Base-by-base conservation (phyloP, 2,888 invertebrate species). In the Drosophila eohydei region DNA sequence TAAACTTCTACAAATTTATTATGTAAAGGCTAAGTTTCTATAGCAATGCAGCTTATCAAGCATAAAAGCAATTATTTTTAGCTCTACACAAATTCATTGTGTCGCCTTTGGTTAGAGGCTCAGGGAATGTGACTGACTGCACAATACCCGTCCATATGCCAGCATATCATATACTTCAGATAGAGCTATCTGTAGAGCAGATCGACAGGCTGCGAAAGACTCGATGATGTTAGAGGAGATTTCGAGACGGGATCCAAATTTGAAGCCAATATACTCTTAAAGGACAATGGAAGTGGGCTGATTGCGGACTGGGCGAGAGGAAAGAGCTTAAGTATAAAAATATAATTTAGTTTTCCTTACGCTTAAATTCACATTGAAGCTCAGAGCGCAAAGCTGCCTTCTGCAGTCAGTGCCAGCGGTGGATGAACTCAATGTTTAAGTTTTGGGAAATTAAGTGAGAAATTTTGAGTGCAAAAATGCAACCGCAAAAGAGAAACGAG, bases 321-420 rank as follows among this genome's bases (percentile, higher is more conserved):
- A 48, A 16, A 11, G 1, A 48, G 48, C 48, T 28, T 5, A 11
- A 16, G n/a, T 48, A 46, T n/a, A 4, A 48, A 30, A 32, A 32
- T 48, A 16, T 48, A 48, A 48, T 32, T 48, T 48, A 48, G 48
- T 48, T 48, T 32, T 48, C 5, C 48, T 48, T 48, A 16, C 30
- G 48, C 48, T 48, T 48, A 48, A 48, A 48, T 48, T 32, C 30
- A 48, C 48, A 48, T 16, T 48, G 48, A n/a, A 32, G 48, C 30
- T 32, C 9, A 32, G 30, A 16, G n/a, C 48, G 16, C 30, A 32
- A 32, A 30, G n/a, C 32, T n/a, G 30, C 30, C 48, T 32, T 48
- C 30, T 48, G 48, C 51, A 34, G 51, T 51, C 12, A 7, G 30
- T 11, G 11, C 9, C 16, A 6, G 16, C 28, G 30, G 48, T 30